Evolutionary conservation across 2,113 vertebrate genomes (phyloP).

Genomic region (Calyptomena viridis): DNA sequence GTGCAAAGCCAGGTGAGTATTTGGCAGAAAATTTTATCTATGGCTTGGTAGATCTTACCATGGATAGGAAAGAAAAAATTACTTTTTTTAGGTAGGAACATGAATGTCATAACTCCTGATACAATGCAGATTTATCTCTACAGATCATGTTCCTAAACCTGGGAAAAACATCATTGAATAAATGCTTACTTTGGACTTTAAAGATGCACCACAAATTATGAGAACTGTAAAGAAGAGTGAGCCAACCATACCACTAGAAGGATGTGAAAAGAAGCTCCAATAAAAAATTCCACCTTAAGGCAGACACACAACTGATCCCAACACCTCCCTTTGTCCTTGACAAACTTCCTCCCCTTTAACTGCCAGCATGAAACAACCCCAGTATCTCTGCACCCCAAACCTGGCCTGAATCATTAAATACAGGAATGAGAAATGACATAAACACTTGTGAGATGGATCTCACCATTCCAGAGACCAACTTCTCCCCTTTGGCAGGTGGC

Average conservation of each 20-base stretch:
- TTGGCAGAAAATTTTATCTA: background rate
- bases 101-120: background rate
- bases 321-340: background rate
- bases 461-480: background rate
- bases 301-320: accelerated
- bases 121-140: background rate
- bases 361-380: background rate
- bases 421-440: background rate
- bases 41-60: background rate
- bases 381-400: background rate
- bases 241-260: background rate
- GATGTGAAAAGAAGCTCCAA: background rate
- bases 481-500: background rate
- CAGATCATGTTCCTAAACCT: background rate
- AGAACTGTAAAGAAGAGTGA: background rate
- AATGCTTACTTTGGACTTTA: background rate
- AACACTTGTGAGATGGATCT: background rate
- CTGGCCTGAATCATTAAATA: background rate
- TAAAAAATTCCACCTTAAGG: background rate
- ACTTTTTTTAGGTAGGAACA: background rate
- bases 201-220: background rate
- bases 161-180: background rate
- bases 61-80: background rate
- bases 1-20: background rate
- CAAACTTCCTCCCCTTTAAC: background rate